Evolutionary conservation across 1,140 invertebrate genomes (phyloP).

Genomic region (Caenorhabditis remanei): DNA sequence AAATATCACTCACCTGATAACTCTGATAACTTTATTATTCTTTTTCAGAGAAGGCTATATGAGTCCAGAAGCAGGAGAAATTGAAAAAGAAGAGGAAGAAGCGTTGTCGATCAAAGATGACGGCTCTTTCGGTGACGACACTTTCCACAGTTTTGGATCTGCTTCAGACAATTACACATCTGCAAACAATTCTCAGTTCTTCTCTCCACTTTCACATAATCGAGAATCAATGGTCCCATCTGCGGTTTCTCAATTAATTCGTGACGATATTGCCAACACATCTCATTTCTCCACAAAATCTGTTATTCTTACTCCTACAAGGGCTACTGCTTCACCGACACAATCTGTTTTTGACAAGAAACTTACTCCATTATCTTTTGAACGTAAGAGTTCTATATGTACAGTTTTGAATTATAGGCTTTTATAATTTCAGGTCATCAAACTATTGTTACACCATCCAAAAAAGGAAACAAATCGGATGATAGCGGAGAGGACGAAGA

Average conservation of each 20-base stretch:
- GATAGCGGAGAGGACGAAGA: neutral
- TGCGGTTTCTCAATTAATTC: conserved; percentile 11
- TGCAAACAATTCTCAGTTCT: conserved; percentile 14
- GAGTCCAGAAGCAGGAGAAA: neutral
- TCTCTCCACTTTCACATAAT: conserved; percentile 14
- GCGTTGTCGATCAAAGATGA: neutral
- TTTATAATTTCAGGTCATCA: neutral
- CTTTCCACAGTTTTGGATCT: conserved; percentile 5
- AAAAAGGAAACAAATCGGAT: neutral
- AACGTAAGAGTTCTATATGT: neutral
- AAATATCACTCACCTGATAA: neutral
- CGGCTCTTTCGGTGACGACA: neutral
- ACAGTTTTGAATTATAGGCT: neutral
- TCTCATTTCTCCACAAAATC: conserved; percentile 40
- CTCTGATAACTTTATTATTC: neutral
- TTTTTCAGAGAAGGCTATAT: conserved; percentile 37
- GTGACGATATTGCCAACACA: conserved; percentile 7
- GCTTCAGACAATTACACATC: neutral
- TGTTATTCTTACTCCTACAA: conserved; percentile 1
- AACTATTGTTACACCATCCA: neutral
- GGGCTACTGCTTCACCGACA: neutral
- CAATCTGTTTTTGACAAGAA: neutral
- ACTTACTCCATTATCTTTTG: neutral
- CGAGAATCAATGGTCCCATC: conserved; percentile 23
- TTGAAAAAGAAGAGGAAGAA: neutral